Percentiles rank a stretch among this genome's conserved stretches.
phyloP scores from a whole-genome alignment of 2,797 vertebrate species.

The Enteromius mattozi region DNA sequence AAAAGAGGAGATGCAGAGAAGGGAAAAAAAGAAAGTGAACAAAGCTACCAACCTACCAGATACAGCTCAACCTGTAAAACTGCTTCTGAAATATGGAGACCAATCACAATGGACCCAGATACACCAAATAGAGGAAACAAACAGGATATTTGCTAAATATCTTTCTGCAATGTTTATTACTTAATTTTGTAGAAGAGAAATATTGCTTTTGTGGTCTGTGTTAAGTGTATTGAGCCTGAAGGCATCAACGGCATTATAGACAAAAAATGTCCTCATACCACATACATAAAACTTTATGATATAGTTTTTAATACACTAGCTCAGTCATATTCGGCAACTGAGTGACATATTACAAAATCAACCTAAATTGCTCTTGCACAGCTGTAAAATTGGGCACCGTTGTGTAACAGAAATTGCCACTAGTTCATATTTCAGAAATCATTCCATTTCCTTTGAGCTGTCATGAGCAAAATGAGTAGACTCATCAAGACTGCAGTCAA shows the following conservation, averaged over 20 bases:
- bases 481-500: constrained; percentile 50
- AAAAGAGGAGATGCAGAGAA: constrained; percentile 63
- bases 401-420: constrained; percentile 31
- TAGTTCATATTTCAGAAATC: constrained; percentile 53
- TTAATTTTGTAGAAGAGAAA: not conserved
- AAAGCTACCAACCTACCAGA: constrained; percentile 76
- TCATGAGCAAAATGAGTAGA: constrained; percentile 45
- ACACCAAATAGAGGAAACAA: not conserved
- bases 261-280: not conserved
- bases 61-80: constrained; percentile 4
- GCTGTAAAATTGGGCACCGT: constrained; percentile 26
- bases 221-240: not conserved
- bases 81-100: not conserved
- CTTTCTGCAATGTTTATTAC: not conserved
- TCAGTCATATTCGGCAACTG: not conserved
- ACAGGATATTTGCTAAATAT: not conserved
- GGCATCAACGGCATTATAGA: not conserved
- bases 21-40: constrained; percentile 66
- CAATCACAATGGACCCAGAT: not conserved
- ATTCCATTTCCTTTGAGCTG: constrained; percentile 48
- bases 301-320: not conserved
- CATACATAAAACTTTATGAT: not conserved
- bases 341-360: constrained; percentile 3
- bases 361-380: constrained; percentile 23
- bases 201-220: not conserved